Percentiles rank a stretch among this genome's conserved stretches.
These are phyloP conservation scores for Polydrusus cervinus DNA, from an alignment of 2,888 invertebrate genomes.

Conservation along the genomic window DNA sequence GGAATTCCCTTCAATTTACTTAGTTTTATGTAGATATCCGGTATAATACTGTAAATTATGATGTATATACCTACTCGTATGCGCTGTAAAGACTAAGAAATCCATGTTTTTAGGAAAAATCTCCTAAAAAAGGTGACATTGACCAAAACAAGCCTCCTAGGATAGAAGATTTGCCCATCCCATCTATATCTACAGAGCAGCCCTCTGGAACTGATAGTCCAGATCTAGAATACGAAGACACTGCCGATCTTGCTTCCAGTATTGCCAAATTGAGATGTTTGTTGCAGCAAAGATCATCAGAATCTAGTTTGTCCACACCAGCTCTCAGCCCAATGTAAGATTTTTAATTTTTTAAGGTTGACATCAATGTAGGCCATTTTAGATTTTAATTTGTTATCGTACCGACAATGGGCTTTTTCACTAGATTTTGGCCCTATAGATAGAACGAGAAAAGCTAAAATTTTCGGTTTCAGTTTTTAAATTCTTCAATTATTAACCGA, in stretches of 20 bases:
- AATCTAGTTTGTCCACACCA: constrained; percentile 68
- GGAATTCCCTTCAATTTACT: too few relatives aligned
- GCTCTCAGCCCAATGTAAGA: constrained; percentile 70
- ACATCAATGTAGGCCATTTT: too few relatives aligned
- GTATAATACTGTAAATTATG: too few relatives aligned
- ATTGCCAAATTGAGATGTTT: constrained; percentile 81
- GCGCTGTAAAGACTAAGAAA: too few relatives aligned
- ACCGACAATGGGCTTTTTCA: too few relatives aligned
- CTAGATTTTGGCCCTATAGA: too few relatives aligned
- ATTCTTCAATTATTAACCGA: too few relatives aligned
- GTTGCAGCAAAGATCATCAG: constrained; percentile 75
- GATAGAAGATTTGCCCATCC: constrained; percentile 57
- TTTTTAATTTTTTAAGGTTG: background rate
- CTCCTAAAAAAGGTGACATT: constrained; percentile 43
- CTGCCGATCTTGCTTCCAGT: constrained; percentile 81
- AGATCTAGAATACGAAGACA: constrained; percentile 82
- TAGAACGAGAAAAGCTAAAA: too few relatives aligned
- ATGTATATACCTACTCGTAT: too few relatives aligned
- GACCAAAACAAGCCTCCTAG: constrained; percentile 39
- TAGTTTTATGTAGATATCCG: too few relatives aligned
- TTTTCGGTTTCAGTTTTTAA: too few relatives aligned
- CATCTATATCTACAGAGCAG: constrained; percentile 61
- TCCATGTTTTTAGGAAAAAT: constrained; percentile 53
- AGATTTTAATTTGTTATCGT: too few relatives aligned
- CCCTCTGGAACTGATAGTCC: constrained; percentile 65